A percentile compares a stretch with the other conserved stretches of the same genome.
Conservation (phyloP, 2,797 vertebrate genomes). For the Mormyrops attenuatus region DNA sequence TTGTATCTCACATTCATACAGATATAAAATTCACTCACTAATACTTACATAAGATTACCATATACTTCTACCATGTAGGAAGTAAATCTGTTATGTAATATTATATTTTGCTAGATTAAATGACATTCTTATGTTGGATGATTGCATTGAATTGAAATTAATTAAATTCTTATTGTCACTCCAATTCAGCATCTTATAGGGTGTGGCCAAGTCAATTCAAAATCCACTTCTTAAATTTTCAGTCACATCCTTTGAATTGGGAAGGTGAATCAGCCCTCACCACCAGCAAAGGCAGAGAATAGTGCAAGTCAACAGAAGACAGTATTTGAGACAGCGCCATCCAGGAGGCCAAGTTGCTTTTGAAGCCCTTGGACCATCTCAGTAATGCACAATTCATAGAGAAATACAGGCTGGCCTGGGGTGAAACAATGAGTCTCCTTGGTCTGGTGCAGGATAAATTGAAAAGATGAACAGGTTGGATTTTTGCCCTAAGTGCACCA, state of each 20-base stretch:
- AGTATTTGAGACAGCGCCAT: not conserved
- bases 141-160: not conserved
- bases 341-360: not conserved
- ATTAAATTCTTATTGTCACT: not conserved
- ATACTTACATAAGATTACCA: not conserved
- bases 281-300: not conserved
- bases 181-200: not conserved
- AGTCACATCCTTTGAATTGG: not conserved
- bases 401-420: not conserved
- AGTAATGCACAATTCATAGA: not conserved
- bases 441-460: not conserved
- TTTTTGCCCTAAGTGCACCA: not conserved
- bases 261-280: not conserved
- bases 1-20: no score
- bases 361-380: not conserved
- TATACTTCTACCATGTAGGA: not conserved
- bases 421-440: not conserved
- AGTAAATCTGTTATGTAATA: not conserved
- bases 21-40: no score
- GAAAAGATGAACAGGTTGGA: not conserved
- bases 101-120: not conserved
- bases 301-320: not conserved
- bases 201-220: not conserved
- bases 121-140: not conserved
- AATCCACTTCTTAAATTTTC: not conserved